Percentiles rank a stretch among this genome's conserved stretches.
These are phyloP conservation scores for Apteryx owenii DNA, from an alignment of 2,113 vertebrate genomes.

Conservation along the genomic window DNA sequence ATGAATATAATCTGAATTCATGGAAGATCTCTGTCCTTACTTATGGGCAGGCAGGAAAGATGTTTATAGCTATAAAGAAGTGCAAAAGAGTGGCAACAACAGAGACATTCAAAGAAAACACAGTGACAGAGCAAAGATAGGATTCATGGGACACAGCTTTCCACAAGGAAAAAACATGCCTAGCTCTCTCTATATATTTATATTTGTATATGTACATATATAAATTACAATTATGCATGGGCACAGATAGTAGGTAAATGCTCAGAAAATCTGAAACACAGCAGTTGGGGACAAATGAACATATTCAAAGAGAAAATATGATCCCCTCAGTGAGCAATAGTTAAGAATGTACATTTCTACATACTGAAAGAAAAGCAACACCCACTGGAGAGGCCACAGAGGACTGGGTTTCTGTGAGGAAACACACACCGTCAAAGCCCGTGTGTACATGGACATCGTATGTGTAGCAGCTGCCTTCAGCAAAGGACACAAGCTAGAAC, in stretches of 20 bases:
- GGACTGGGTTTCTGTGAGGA: not conserved
- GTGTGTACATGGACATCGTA: too few relatives aligned
- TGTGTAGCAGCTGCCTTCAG: not conserved
- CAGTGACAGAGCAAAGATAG: not conserved
- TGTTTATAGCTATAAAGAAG: not conserved
- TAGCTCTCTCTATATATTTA: not conserved
- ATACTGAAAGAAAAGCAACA: not conserved
- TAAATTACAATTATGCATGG: not conserved
- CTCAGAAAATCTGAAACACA: not conserved
- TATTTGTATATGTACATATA: not conserved
- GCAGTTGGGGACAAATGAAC: not conserved
- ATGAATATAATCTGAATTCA: not conserved
- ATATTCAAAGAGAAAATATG: not conserved
- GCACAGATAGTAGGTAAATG: not conserved
- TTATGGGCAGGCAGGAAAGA: not conserved
- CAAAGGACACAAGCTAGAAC: not conserved
- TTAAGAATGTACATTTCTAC: not conserved
- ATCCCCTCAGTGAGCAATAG: not conserved
- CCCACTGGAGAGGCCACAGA: not conserved
- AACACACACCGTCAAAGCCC: not conserved
- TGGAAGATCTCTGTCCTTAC: not conserved
- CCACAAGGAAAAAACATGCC: fast-evolving
- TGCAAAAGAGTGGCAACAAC: not conserved
- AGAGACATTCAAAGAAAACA: not conserved
- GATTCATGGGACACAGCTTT: not conserved